Evolutionary conservation across 2,888 invertebrate species (phyloP).

Genomic region (Piscicola geometra): DNA sequence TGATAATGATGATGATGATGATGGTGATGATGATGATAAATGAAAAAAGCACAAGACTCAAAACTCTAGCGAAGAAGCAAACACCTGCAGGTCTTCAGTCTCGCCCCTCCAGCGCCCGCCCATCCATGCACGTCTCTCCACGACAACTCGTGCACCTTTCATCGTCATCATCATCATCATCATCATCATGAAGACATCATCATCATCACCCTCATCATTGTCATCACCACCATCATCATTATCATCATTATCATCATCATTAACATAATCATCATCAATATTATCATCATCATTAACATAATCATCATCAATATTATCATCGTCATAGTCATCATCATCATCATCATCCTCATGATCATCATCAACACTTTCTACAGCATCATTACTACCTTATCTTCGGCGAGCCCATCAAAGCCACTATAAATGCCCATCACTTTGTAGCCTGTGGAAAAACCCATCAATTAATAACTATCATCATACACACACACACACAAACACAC

Average conservation of each 20-base stretch:
- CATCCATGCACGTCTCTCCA: constrained; percentile 94
- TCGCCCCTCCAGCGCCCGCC: constrained; percentile 93
- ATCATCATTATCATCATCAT: no score
- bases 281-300: no score
- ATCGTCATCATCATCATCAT: neutral
- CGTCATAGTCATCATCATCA: no score
- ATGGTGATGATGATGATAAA: neutral
- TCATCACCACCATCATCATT: no score
- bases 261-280: no score
- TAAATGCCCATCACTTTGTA: constrained; percentile 88
- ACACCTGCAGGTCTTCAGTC: constrained; percentile 81
- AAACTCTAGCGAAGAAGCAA: neutral
- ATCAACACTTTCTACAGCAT: no score
- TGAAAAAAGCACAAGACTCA: neutral
- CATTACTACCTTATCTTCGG: constrained; percentile 79
- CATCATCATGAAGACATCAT: no score
- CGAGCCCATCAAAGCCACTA: constrained; percentile 89
- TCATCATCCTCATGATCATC: no score
- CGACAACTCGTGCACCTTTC: constrained; percentile 60
- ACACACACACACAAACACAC: no score
- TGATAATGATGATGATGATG: neutral
- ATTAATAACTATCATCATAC: no score
- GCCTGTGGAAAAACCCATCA: constrained; percentile 58
- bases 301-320: no score
- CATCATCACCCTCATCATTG: no score